A percentile compares a stretch with the other conserved stretches of the same genome.
Evolutionary conservation across 2,797 vertebrate genomes (phyloP).

Genomic region (Rhabdomys pumilio): DNA sequence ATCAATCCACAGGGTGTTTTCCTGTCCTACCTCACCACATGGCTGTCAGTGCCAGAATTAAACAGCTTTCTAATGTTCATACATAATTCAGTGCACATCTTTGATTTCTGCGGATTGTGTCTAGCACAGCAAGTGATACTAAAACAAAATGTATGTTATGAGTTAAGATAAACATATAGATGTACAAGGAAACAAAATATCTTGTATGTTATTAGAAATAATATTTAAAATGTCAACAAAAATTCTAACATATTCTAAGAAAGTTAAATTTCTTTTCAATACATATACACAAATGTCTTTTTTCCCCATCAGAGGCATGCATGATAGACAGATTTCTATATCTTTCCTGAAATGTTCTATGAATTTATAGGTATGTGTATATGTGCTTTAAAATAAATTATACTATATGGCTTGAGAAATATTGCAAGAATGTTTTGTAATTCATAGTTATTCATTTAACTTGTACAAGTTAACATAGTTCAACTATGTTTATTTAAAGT

Average conservation of each 20-base stretch:
- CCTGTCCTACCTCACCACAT: background rate
- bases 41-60: constrained; percentile 5
- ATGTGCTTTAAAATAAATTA: background rate
- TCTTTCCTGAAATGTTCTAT: background rate
- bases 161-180: constrained; percentile 19
- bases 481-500: constrained; percentile 18
- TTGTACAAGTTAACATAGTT: background rate
- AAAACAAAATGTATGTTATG: constrained; percentile 19
- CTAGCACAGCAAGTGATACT: constrained; percentile 17
- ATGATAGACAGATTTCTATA: background rate
- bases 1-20: constrained; percentile 55
- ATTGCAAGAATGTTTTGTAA: constrained; percentile 22
- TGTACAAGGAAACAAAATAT: background rate
- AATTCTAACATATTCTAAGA: background rate
- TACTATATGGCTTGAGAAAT: background rate
- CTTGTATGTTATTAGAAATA: background rate
- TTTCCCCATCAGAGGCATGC: background rate
- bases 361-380: background rate
- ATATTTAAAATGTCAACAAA: background rate
- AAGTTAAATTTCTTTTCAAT: constrained; percentile 7
- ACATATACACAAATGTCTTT: background rate
- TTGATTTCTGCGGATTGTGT: constrained; percentile 22
- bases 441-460: background rate
- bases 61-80: constrained; percentile 40
- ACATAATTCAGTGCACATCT: constrained; percentile 37